phyloP scores from a whole-genome alignment of 2,888 invertebrate genomes.

The Euclidia mi region DNA sequence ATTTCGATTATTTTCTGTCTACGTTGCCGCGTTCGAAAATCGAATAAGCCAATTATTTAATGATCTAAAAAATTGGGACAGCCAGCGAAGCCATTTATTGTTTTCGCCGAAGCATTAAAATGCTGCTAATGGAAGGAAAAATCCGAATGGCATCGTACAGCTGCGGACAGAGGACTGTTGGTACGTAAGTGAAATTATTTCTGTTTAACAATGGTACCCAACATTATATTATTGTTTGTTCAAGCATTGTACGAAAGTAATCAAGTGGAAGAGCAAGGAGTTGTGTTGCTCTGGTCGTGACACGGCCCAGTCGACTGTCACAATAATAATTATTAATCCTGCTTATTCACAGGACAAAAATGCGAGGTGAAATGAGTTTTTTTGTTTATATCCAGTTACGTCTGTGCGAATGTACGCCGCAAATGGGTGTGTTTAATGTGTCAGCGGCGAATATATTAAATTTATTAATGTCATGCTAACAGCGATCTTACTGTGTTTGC shows the following conservation, averaged over 20 bases:
- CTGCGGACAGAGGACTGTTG: constrained; percentile 42
- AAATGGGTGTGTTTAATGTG: constrained; percentile 37
- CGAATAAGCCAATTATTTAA: constrained; percentile 28
- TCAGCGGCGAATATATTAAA: constrained; percentile 39
- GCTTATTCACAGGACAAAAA: constrained; percentile 46
- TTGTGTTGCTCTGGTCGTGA: constrained; percentile 65
- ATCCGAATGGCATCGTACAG: constrained; percentile 45
- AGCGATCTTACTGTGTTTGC: constrained; percentile 20
- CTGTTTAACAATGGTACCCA: constrained; percentile 65
- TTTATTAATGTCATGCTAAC: constrained; percentile 35
- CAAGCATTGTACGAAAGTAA: constrained; percentile 72
- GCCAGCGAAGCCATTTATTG: constrained; percentile 27
- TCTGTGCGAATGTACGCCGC: constrained; percentile 27
- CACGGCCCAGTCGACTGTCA: constrained; percentile 54
- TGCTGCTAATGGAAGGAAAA: constrained; percentile 50
- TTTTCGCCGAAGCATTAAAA: constrained; percentile 44
- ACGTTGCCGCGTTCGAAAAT: constrained; percentile 10
- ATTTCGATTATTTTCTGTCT: background rate
- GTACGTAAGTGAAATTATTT: constrained; percentile 56
- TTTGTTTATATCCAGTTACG: constrained; percentile 29
- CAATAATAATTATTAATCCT: constrained; percentile 63
- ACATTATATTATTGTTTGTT: constrained; percentile 75
- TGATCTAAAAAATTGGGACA: constrained; percentile 20
- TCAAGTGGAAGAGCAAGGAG: constrained; percentile 75
- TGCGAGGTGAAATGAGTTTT: constrained; percentile 37